phyloP scores from a whole-genome alignment of 2,888 invertebrate genomes.

The Platypus cylindrus region DNA sequence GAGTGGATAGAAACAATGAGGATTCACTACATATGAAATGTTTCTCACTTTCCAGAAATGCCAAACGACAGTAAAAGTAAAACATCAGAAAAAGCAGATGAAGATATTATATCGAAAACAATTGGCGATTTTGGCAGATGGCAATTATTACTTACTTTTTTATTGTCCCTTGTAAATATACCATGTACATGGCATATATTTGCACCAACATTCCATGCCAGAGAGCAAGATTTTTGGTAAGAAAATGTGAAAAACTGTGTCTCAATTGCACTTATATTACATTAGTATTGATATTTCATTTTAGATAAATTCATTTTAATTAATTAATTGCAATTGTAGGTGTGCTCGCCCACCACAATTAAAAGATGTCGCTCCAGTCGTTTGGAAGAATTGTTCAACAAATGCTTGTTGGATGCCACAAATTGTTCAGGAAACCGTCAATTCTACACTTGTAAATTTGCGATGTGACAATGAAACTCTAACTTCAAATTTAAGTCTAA shows the following conservation, averaged over 20 bases:
- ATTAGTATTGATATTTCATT: not conserved
- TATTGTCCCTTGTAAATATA: conserved; percentile 62
- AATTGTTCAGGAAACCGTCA: conserved; percentile 31
- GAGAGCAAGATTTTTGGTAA: conserved; percentile 57
- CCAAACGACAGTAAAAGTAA: conserved; percentile 22
- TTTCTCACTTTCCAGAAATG: conserved; percentile 23
- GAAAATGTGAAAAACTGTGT: not conserved
- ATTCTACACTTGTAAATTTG: too few relatives aligned
- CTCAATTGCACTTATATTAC: not conserved
- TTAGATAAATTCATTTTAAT: conserved; percentile 1
- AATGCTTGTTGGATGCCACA: conserved; percentile 44
- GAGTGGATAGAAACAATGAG: too few relatives aligned
- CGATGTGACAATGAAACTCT: conserved; percentile 8
- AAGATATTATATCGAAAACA: conserved; percentile 52
- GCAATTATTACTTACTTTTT: conserved; percentile 62
- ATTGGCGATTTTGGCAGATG: conserved; percentile 67
- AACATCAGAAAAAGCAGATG: conserved; percentile 28
- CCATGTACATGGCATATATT: conserved; percentile 74
- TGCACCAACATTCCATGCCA: conserved; percentile 61
- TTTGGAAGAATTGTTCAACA: conserved; percentile 54
- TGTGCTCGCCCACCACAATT: conserved; percentile 44
- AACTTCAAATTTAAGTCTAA: conserved; percentile 13
- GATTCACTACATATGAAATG: too few relatives aligned
- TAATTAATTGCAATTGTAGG: conserved; percentile 9
- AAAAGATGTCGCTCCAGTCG: conserved; percentile 36